A percentile compares a stretch with the other conserved stretches of the same genome.
phyloP scores from a whole-genome alignment of 2,113 vertebrate genomes.

The Varanus salvator region DNA sequence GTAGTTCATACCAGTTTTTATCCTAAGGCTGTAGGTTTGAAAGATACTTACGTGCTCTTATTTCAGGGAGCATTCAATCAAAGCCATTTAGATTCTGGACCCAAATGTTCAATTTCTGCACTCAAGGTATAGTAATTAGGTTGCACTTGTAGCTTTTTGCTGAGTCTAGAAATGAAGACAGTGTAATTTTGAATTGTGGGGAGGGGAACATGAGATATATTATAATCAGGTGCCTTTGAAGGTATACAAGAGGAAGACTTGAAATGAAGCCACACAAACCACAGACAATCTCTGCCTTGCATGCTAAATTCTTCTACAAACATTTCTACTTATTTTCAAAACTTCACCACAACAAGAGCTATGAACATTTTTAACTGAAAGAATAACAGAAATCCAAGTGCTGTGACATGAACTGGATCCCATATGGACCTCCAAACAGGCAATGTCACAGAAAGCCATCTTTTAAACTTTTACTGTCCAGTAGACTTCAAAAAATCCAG shows the following conservation, averaged over 20 bases:
- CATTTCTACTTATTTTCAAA: not conserved
- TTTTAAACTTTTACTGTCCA: not conserved
- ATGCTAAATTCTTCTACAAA: not conserved
- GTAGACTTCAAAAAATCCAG: not conserved
- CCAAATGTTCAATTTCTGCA: not conserved
- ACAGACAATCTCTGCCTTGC: not conserved
- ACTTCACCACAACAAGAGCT: not conserved
- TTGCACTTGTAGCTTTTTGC: not conserved
- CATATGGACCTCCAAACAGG: not conserved
- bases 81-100: not conserved
- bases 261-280: not conserved
- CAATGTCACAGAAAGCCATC: not conserved
- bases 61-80: not conserved
- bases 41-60: not conserved
- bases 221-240: not conserved
- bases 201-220: not conserved
- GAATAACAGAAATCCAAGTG: not conserved
- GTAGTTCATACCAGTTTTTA: not conserved
- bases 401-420: not conserved
- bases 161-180: not conserved
- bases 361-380: no score
- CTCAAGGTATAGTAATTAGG: not conserved
- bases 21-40: not conserved
- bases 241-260: not conserved
- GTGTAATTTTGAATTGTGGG: not conserved